Conservation (phyloP, 2,888 invertebrate species). For the Acanthosoma haemorrhoidale region DNA sequence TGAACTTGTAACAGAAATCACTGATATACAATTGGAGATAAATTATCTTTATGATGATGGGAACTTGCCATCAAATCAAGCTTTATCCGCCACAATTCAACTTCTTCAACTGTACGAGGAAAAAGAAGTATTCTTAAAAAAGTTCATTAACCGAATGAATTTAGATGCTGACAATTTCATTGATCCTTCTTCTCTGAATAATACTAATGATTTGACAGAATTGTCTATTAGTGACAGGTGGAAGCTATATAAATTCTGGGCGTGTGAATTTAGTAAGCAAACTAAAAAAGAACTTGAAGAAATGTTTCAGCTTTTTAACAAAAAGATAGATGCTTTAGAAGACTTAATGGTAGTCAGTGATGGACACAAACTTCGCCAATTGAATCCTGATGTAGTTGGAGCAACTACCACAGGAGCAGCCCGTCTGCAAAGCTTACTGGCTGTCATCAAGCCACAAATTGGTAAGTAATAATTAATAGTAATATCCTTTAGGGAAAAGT, state of each 20-base stretch:
- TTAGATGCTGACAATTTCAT: background rate
- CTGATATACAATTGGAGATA: background rate
- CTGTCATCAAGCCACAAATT: constrained; percentile 57
- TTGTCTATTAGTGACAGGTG: constrained; percentile 45
- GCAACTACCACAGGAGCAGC: constrained; percentile 76
- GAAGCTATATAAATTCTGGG: constrained; percentile 48
- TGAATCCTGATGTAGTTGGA: constrained; percentile 55
- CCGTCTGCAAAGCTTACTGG: constrained; percentile 57
- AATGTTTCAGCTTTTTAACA: constrained; percentile 41
- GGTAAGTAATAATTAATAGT: no score
- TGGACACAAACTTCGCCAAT: constrained; percentile 52
- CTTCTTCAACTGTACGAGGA: background rate
- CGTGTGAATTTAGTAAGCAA: constrained; percentile 32
- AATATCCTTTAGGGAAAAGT: no score
- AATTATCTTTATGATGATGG: background rate
- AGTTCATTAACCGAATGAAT: background rate
- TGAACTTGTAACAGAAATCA: background rate
- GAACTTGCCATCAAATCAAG: background rate
- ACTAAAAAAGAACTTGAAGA: constrained; percentile 38
- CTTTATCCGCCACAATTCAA: background rate
- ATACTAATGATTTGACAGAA: constrained; percentile 50
- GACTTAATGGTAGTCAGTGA: constrained; percentile 56
- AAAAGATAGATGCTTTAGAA: constrained; percentile 42
- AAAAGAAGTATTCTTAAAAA: background rate
- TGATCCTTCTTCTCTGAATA: constrained; percentile 47